Evolutionary conservation across 2,113 vertebrate genomes (phyloP), one percentile per base, ranked within the genome.

Genomic region (Zapus hudsonius): DNA sequence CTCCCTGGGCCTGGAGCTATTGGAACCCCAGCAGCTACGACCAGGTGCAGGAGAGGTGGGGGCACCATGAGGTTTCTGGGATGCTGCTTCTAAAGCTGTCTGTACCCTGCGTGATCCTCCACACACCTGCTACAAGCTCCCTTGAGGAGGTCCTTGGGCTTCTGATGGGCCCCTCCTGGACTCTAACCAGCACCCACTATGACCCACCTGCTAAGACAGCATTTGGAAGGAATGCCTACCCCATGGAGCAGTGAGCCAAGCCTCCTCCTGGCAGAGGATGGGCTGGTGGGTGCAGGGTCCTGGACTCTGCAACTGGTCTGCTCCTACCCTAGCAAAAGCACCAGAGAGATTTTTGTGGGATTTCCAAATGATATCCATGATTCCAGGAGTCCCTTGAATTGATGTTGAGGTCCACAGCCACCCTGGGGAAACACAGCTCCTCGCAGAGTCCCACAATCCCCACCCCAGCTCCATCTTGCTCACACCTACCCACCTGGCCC

Each of bases 401-500:
- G 25, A 11, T 25, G 12, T n/a, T 15, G 7, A 25, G 38, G 38
- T 69, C 57, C 57, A 0, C 3, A 29, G 2, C 1, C 20, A 12
- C n/a, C 29, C 33, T 11, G 2, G 22, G 20, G 44, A 74, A 40
- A 15, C 5, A 55, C 81, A 67, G n/a, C 76, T 7, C 27, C 3
- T 76, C 29, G 11, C 40, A 9, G 15, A 3, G 22, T 23, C 40
- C 33, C 52, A 3, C 5, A 40, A 4, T 5, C 13, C 29, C 2
- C 0, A 3, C 29, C 4, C 19, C 3, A 3, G 25, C 36, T 72
- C 85, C 15, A 4, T 17, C 36, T 3, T 17, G 7, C 40, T 78
- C 2, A 1, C 0, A 7, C 36, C 44, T 6, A 0, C 29, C 82
- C 8, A 7, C 38, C 31, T 17, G 8, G n/a, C 0, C 2, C 59